Conservation (phyloP, 2,888 invertebrate genomes). For the Andrena bicolor region DNA sequence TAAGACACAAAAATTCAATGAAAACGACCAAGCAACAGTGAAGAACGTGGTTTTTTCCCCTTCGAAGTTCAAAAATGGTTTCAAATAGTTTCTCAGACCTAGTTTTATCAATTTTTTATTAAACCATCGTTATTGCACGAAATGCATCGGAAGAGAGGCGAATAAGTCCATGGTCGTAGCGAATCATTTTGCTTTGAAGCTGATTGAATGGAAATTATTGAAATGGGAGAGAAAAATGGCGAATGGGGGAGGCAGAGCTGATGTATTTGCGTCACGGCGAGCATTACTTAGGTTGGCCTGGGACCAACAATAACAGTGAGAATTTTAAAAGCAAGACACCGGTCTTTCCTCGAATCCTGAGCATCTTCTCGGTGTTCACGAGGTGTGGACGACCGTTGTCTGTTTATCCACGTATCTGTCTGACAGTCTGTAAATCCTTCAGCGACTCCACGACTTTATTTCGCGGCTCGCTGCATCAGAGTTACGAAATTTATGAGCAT, state of each 20-base stretch:
- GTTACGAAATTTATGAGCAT: too few species aligned
- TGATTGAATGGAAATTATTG: conserved; percentile 23
- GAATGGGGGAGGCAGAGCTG: conserved; percentile 31
- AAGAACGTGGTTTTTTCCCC: too few species aligned
- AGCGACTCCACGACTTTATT: conserved; percentile 15
- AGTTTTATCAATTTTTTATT: too few species aligned
- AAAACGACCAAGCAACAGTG: too few species aligned
- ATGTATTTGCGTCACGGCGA: conserved; percentile 72
- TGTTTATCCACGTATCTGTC: conserved; percentile 62
- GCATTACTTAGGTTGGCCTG: conserved; percentile 72
- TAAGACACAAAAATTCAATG: too few species aligned
- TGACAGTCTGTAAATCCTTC: conserved; percentile 60
- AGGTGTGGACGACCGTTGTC: conserved; percentile 23
- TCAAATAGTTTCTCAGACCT: too few species aligned
- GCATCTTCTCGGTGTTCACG: conserved; percentile 50
- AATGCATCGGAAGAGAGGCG: conserved; percentile 1
- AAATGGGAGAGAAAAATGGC: conserved; percentile 37
- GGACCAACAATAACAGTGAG: conserved; percentile 76
- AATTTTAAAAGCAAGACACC: conserved; percentile 69
- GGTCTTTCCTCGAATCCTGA: conserved; percentile 61
- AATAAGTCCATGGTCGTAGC: conserved; percentile 52
- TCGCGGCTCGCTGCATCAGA: neutral
- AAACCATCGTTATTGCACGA: neutral
- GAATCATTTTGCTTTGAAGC: conserved; percentile 41
- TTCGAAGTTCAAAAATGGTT: too few species aligned